Evolutionary conservation across 2,797 vertebrate species (phyloP), one percentile per base, ranked within the genome.

Genomic region (Sciaenops ocellatus): DNA sequence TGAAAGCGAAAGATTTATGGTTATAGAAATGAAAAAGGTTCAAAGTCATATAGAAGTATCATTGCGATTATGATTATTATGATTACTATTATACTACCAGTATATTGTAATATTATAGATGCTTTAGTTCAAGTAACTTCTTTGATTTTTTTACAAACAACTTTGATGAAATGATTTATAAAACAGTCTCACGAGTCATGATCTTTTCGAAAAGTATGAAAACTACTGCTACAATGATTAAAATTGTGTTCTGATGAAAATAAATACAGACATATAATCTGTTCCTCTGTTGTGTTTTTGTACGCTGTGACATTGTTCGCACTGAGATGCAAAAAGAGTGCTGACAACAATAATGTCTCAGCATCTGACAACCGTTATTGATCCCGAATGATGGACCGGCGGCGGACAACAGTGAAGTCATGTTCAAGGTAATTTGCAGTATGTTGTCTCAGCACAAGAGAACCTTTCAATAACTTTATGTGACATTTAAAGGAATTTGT

Each of bases 71-170:
- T 96, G 92, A 94, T 94, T 95, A 95, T 95, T 94, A 95, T 95
- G 93, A 94, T 94, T 94, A 95, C 94, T 95, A 96, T 95, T 96
- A 96, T 95, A 94, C 92, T 95, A 96, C 94, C 94, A 95, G 94
- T 96, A 96, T 96, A 96, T 95, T 97, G 93, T 96, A 96, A 95
- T 96, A 96, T 95, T 95, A 96, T 96, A 96, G 95, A 95, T 95
- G 93, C 93, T 96, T 96, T 96, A 97, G 94, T 96, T 96, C 92
- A 94, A 94, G 93, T 90, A 96, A 95, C 94, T 96, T 95, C 93
- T 96, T 97, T 96, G 94, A 96, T 96, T 97, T 96, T 96, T 97
- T 95, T 96, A 96, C 95, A 93, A 95, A 96, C 90, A 94, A 96
- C 92, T 96, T 95, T 96, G 95, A 96, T 96, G 94, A 95, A 95